Conservation (phyloP, 2,888 invertebrate genomes). For the Odontocerum albicorne region DNA sequence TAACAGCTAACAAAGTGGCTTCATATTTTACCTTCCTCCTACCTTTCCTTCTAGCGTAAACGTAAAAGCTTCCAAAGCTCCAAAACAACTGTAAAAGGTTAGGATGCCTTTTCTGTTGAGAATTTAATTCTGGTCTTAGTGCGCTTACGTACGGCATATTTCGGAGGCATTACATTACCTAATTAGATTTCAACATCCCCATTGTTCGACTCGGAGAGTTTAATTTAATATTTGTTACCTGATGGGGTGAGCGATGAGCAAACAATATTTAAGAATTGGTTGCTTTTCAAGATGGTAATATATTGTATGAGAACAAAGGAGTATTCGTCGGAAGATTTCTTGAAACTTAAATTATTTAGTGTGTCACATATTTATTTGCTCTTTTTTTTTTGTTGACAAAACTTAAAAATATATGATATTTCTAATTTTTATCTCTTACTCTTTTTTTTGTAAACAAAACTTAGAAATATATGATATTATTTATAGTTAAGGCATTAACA, state of each 20-base stretch:
- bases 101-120: background rate
- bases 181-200: background rate
- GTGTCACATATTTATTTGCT: no score
- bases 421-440: no score
- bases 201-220: background rate
- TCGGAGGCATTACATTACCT: background rate
- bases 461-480: no score
- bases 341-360: no score
- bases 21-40: slow-evolving; percentile 22
- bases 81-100: slow-evolving; percentile 2
- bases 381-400: no score
- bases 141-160: background rate
- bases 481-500: no score
- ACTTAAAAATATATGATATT: no score
- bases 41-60: background rate
- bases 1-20: slow-evolving; percentile 24
- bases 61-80: background rate
- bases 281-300: no score
- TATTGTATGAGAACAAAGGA: no score
- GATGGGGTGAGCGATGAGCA: background rate
- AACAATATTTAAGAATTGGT: no score
- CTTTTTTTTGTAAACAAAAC: no score
- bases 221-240: background rate
- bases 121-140: slow-evolving; percentile 16
- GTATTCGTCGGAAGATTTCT: no score